Evolutionary conservation across 2,888 invertebrate genomes (phyloP), one percentile per base, ranked within the genome.

Genomic region (Oscheius myriophilus): DNA sequence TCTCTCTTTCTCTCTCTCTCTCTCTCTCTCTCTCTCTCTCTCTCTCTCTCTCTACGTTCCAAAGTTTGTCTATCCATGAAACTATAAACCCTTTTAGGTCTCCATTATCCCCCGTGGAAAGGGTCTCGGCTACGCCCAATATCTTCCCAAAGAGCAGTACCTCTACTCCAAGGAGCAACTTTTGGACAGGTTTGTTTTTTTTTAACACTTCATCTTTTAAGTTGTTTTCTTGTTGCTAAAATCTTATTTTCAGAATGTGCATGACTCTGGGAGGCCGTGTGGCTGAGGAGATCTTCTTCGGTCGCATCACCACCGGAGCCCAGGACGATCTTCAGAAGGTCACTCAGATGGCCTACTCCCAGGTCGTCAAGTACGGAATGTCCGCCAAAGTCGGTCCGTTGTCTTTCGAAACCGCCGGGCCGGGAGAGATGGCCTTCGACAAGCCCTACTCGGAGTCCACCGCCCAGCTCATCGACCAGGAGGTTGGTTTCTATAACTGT

Each of bases 391-490:
- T 98, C 0, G 98, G 98, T 0, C 94, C 96, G 85, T 91, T 98
- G 0, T 96, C 96, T 57, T 98, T 96, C 86, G 93, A 97, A 87
- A 91, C 94, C 91, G 94, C 95, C 0, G 92, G 93, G 81, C 92
- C 92, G 0, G 96, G 96, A 0, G 96, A 97, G 58, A 85, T 85
- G 84, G 71, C 83, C 2, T 83, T 83, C 65, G 84, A 84, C 79
- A 98, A 98, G 87, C 98, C 97, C 0, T 98, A 98, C 88, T 96
- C 96, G 0, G 98, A 99, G 88, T 92, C 92, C 82, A 99, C 97
- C 0, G 96, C 98, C 0, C 95, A 95, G 87, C 86, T 96, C 65
- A 98, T 98, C 68, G 98, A 98, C 87, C 89, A 86, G 14, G 98
- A 99, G 90, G 80, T 78, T n/a, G 7, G 66, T 23, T 12, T 18